phyloP scores from a whole-genome alignment of 2,113 vertebrate species.

The Notothenia rossii region DNA sequence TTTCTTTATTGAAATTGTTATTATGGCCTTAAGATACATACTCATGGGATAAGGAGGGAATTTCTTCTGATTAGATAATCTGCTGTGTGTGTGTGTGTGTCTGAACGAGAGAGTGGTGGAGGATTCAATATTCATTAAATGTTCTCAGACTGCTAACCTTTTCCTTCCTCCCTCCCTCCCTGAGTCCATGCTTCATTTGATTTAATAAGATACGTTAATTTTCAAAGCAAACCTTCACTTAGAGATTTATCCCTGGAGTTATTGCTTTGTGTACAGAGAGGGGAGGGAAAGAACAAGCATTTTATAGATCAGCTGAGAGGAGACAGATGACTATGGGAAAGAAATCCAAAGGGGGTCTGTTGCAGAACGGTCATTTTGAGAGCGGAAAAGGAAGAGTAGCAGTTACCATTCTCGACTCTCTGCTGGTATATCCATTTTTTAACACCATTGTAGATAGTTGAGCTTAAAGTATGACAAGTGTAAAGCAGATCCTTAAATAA shows the following conservation, averaged over 20 bases:
- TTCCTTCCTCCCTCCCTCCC: slow-evolving; percentile 58
- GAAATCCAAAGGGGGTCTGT: slow-evolving; percentile 15
- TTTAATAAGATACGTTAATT: slow-evolving; percentile 75
- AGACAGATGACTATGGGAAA: slow-evolving; percentile 11
- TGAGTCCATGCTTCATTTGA: slow-evolving; percentile 71
- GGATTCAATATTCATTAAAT: slow-evolving; percentile 76
- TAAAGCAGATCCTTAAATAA: neutral
- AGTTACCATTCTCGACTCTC: neutral
- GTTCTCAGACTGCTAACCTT: slow-evolving; percentile 75
- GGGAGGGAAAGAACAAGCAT: slow-evolving; percentile 19
- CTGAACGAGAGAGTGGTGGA: neutral
- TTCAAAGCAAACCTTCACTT: slow-evolving; percentile 70
- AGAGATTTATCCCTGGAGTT: slow-evolving; percentile 59
- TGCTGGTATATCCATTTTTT: slow-evolving; percentile 2
- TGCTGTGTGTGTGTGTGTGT: neutral
- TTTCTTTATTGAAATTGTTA: neutral
- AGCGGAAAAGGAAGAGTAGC: neutral
- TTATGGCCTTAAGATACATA: neutral
- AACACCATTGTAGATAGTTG: neutral
- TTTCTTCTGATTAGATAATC: slow-evolving; percentile 17
- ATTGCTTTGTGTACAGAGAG: slow-evolving; percentile 52
- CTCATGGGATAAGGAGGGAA: neutral
- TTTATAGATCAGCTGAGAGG: slow-evolving; percentile 32
- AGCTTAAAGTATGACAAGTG: neutral
- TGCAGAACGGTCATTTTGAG: slow-evolving; percentile 1